These are phyloP conservation scores for Cyclina sinensis DNA, from an alignment of 1,140 invertebrate species.

Conservation along the genomic window DNA sequence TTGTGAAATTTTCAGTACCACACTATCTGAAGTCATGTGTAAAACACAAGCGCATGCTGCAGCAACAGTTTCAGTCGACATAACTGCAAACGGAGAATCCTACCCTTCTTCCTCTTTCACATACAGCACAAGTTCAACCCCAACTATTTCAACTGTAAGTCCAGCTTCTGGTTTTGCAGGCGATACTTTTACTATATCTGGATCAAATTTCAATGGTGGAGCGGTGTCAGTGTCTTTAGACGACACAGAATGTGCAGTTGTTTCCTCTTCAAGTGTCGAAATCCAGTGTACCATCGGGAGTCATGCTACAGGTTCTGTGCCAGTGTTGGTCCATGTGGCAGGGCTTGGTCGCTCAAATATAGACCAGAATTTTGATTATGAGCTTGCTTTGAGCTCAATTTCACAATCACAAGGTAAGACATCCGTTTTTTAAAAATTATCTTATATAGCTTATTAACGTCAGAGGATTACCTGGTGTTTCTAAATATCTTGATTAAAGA, in stretches of 20 bases:
- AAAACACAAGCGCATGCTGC: slow-evolving; percentile 63
- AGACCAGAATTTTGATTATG: slow-evolving; percentile 74
- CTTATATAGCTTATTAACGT: no score
- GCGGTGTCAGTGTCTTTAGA: slow-evolving; percentile 66
- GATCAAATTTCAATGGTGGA: slow-evolving; percentile 55
- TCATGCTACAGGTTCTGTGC: slow-evolving; percentile 69
- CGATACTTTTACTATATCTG: slow-evolving; percentile 70
- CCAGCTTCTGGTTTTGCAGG: slow-evolving; percentile 65
- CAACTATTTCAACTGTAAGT: slow-evolving; percentile 66
- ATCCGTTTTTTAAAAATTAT: no score
- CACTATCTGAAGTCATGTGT: slow-evolving; percentile 68
- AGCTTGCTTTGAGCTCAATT: slow-evolving; percentile 65
- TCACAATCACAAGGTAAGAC: slow-evolving; percentile 72
- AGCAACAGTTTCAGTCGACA: slow-evolving; percentile 43
- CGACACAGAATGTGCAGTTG: slow-evolving; percentile 65
- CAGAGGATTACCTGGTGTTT: no score
- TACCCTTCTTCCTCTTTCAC: slow-evolving; percentile 60
- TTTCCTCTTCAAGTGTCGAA: slow-evolving; percentile 29
- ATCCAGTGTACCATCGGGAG: slow-evolving; percentile 72
- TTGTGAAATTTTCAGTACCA: slow-evolving; percentile 26
- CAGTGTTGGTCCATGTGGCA: slow-evolving; percentile 69
- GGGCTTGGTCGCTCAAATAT: slow-evolving; percentile 59
- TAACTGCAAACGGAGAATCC: slow-evolving; percentile 68
- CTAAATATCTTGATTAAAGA: no score
- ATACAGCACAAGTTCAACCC: slow-evolving; percentile 64